Evolutionary conservation across 2,888 invertebrate species (phyloP).

Genomic region (Nebria brevicollis): DNA sequence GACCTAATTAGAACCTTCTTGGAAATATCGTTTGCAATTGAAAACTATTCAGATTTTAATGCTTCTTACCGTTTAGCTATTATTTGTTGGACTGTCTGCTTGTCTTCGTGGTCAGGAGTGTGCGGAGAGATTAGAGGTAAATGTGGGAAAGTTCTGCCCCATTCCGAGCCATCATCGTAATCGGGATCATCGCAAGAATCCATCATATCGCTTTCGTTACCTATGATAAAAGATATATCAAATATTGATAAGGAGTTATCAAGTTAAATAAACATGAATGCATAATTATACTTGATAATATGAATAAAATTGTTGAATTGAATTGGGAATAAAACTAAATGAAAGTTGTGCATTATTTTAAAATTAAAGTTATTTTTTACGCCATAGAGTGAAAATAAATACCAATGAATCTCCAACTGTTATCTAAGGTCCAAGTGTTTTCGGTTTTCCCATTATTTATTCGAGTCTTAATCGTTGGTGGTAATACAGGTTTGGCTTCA

Average conservation of each 20-base stretch:
- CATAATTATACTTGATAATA: background rate
- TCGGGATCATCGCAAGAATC: conserved; percentile 65
- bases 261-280: background rate
- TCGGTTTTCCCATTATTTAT: conserved; percentile 61
- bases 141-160: conserved; percentile 61
- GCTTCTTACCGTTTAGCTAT: conserved; percentile 75
- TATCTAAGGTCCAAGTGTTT: conserved; percentile 85
- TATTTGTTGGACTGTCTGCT: conserved; percentile 80
- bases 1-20: no score
- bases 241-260: background rate
- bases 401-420: conserved; percentile 87
- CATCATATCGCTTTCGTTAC: conserved; percentile 65
- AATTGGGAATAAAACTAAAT: background rate
- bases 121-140: conserved; percentile 63
- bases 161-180: conserved; percentile 66
- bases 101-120: conserved; percentile 67
- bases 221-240: conserved; percentile 54
- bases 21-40: no score
- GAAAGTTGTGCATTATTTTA: background rate
- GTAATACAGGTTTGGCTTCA: conserved; percentile 76
- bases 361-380: background rate
- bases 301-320: background rate
- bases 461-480: conserved; percentile 69
- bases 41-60: no score
- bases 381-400: no score